Base-by-base conservation (phyloP, 2,888 invertebrate genomes). In the Geophilus truncorum region DNA sequence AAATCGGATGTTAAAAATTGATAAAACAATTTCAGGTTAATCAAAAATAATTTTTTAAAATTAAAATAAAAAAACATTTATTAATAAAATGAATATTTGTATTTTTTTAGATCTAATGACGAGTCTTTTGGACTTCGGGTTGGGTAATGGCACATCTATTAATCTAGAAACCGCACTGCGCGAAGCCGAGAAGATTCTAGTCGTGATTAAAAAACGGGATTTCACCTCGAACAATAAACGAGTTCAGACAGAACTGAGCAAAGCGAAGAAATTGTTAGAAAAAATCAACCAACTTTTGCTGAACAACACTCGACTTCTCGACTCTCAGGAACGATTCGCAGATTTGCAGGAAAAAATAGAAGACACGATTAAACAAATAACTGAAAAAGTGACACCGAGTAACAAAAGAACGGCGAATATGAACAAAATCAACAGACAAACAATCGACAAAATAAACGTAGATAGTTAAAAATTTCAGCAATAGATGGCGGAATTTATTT, bases 121-220 rank as follows among this genome's bases (percentile, higher is more conserved):
- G 15, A 82, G 83, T n/a, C 83, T 86, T 76, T 82, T 83, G 45
- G 84, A 84, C 80, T 86, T 86, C 83, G 85, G 85, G 62, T 83
- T 84, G 32, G 84, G 84, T 7, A 83, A 83, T 70, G 83, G 83
- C 9, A 84, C 34, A 9, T 80, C 85, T 23, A 83, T 86, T 9
- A 86, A 85, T 81, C 82, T 86, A 7, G 84, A 84, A 18, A 83
- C 83, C 34, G 86, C 86, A 10, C 82, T 87, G 80, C 83, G 84
- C 28, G 88, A 88, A 83, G 87, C 88, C 1, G 85, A 85, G 80
- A 84, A 84, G 81, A 86, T 87, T 30, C 83, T 88, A 12, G 83
- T 84, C 28, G 84, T 85, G 80, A 85, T 88, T 1, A 84, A 85
- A 81, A 84, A 83, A 30, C 83, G 84, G 7, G 84, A 87, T 82